Base-by-base conservation (phyloP, 2,797 vertebrate species). In the Myotis myotis region DNA sequence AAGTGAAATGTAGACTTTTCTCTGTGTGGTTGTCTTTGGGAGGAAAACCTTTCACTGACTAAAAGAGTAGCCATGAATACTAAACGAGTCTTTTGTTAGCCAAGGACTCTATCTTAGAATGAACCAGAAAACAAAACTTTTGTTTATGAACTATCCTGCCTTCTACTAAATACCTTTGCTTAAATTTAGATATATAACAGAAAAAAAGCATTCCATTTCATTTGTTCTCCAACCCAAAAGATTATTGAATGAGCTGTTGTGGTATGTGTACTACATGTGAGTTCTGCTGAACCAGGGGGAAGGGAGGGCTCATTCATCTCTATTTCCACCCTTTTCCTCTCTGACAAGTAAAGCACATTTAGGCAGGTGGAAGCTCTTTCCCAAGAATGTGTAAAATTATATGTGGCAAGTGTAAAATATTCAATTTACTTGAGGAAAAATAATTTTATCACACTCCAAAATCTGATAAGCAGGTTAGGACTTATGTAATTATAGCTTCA, bases 41-140 rank as follows among this genome's bases (percentile, higher is more conserved):
- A 82, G 97, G 82, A 96, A 82, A 97, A 91, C 23, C 94, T 97
- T 92, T 57, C 90, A 95, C 82, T 97, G 71, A 83, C 93, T 91
- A 78, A 86, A 96, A 97, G 78, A 78, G 68, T 95, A 81, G 88
- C 76, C 38, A 81, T 92, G 94, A 97, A 98, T 97, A 97, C 84
- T 95, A 97, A 97, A 38, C 87, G 96, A 76, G 1, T 2, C 20
- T 92, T 75, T 30, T 17, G 62, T 62, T 0, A 96, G 94, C 44
- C 33, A 95, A 98, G 10, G 15, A 36, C 33, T 6, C 57, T 53
- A 80, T 85, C 57, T 79, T 93, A 8, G 93, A 97, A 82, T 0
- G n/a, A 92, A 15, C 22, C 38, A 94, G 80, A 66, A 78, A 96
- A 96, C 96, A 83, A 96, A 80, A 19, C 25, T 82, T 51, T 36